These are phyloP conservation scores for Venusia cambrica DNA, from an alignment of 2,888 invertebrate genomes.

Conservation along the genomic window DNA sequence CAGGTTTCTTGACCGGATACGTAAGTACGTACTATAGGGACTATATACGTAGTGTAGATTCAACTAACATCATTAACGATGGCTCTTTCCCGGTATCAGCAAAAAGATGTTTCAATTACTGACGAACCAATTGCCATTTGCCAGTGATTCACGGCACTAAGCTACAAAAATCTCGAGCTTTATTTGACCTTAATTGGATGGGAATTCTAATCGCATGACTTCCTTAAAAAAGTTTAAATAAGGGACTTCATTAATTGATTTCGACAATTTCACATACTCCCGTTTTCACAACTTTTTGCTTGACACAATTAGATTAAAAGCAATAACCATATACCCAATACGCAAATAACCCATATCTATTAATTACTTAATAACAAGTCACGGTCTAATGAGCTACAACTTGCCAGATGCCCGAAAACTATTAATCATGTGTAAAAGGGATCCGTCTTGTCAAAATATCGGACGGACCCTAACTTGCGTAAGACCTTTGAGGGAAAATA, in stretches of 20 bases:
- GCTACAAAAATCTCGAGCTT: not conserved
- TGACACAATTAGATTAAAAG: not conserved
- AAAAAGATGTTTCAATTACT: conserved; percentile 17
- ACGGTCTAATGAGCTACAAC: conserved; percentile 10
- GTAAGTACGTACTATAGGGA: conserved; percentile 33
- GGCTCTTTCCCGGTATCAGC: conserved; percentile 11
- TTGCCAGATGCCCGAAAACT: conserved; percentile 22
- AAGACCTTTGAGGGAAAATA: conserved; percentile 16
- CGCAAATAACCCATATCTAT: conserved; percentile 6
- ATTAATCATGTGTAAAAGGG: conserved; percentile 46
- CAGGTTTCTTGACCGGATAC: conserved; percentile 45
- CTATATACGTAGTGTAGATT: conserved; percentile 26
- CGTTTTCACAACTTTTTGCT: too few relatives aligned
- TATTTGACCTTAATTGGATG: conserved; percentile 7
- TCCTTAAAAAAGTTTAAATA: conserved; percentile 6
- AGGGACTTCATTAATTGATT: too few relatives aligned
- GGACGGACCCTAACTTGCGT: conserved; percentile 33
- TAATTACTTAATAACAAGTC: conserved; percentile 13
- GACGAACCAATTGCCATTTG: conserved; percentile 2
- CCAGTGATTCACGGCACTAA: conserved; percentile 12
- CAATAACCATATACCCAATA: not conserved
- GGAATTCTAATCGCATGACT: conserved; percentile 1
- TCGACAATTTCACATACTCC: too few relatives aligned
- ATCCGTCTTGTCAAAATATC: conserved; percentile 45
- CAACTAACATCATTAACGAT: conserved; percentile 18